These are phyloP conservation scores for Catocala nupta DNA, from an alignment of 2,888 invertebrate species.

Conservation along the genomic window DNA sequence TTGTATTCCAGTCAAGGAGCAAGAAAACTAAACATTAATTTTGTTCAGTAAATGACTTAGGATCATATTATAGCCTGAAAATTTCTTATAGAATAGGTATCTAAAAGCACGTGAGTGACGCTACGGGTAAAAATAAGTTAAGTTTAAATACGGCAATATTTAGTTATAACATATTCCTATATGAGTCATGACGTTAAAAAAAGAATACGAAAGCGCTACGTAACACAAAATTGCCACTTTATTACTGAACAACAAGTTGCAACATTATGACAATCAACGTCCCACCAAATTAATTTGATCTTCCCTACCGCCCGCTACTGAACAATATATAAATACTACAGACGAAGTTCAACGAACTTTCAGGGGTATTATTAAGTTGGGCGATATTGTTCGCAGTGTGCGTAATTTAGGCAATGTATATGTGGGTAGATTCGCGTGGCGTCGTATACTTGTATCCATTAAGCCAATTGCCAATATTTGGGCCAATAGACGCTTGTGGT, in stretches of 20 bases:
- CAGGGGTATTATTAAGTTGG: constrained; percentile 28
- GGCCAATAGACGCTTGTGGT: constrained; percentile 18
- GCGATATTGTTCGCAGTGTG: constrained; percentile 14
- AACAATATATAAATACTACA: constrained; percentile 9
- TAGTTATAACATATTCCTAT: no score
- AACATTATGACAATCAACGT: constrained; percentile 37
- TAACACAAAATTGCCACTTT: constrained; percentile 35
- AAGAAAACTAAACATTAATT: no score
- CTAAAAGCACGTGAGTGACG: no score
- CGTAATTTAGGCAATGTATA: constrained; percentile 19
- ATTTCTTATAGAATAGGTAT: no score
- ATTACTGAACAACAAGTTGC: constrained; percentile 33
- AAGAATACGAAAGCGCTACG: constrained; percentile 17
- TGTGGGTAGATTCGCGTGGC: constrained; percentile 24
- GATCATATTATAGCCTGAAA: no score
- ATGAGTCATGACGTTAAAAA: no score
- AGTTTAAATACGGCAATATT: no score
- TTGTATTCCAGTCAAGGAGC: no score
- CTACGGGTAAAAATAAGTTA: no score
- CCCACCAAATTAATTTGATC: constrained; percentile 22
- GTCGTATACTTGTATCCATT: constrained; percentile 6
- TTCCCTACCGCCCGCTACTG: constrained; percentile 1
- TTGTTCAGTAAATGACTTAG: no score
- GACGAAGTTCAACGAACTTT: constrained; percentile 25
- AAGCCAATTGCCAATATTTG: constrained; percentile 37